Conservation (phyloP, 2,797 vertebrate species). For the Clarias pachynema region DNA sequence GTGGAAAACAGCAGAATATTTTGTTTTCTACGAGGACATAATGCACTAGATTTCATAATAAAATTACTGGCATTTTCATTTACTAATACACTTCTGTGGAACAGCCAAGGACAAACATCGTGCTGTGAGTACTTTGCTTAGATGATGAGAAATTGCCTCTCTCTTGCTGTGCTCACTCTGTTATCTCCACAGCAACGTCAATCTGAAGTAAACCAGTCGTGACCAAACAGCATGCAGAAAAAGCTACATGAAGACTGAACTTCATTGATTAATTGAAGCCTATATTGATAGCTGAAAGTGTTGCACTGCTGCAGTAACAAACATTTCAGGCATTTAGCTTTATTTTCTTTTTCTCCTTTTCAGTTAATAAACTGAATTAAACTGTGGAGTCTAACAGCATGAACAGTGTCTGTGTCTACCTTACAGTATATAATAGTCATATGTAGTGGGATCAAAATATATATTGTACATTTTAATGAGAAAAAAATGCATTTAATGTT, state of each 20-base stretch:
- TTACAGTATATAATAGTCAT: neutral
- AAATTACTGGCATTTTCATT: neutral
- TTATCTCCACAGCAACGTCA: slow-evolving; percentile 16
- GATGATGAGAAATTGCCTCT: slow-evolving; percentile 9
- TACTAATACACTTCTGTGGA: slow-evolving; percentile 8
- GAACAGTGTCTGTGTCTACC: neutral
- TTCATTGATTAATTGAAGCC: slow-evolving; percentile 6
- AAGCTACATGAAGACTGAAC: neutral
- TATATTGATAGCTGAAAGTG: slow-evolving; percentile 6
- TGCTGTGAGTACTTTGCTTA: neutral
- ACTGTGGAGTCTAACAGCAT: neutral
- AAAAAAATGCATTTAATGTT: neutral
- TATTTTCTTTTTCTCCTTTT: neutral
- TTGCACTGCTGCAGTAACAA: neutral
- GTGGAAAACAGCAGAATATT: neutral
- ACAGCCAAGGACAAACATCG: slow-evolving; percentile 3
- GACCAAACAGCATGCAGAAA: neutral
- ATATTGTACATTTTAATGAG: neutral
- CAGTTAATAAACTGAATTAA: neutral
- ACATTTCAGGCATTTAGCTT: neutral
- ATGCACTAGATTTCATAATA: neutral
- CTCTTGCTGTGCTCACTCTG: neutral
- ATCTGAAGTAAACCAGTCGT: neutral
- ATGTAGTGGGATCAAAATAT: neutral
- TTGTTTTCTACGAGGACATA: neutral